Evolutionary conservation across 2,888 invertebrate genomes (phyloP), one percentile per base, ranked within the genome.

Genomic region (Pilophorus perplexus): DNA sequence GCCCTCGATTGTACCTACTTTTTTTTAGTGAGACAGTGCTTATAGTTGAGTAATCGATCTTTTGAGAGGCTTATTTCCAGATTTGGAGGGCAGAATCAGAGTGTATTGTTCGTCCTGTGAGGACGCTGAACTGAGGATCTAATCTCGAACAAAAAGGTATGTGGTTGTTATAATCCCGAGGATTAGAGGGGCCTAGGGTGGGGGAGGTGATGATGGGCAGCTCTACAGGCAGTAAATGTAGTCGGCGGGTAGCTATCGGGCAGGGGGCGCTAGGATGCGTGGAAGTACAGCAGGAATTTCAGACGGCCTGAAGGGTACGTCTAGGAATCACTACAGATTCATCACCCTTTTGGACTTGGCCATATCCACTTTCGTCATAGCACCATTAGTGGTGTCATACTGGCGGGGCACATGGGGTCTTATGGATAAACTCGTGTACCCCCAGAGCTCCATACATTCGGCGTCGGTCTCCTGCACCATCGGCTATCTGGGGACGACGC

Each of bases 391-490:
- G 54, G 89, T 93, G 66, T 84, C 86, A 70, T 91, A 90, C 77
- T 92, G 93, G 93, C 83, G 92, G 70, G 89, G 90, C 71, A 88
- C 89, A 50, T 93, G 92, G 91, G 84, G 84, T 48, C 81, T 92
- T 57, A 85, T 89, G 81, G 88, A 85, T 75, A 75, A 84, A 59
- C 85, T 88, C 76, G 81, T 91, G 66, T 83, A 84, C 71, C 87
- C 90, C 0, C 79, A 80, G 0, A 77, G 83, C 67, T 77, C 78
- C 3, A 78, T 84, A 3, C 73, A 80, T 48, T 89, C 89, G 73
- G 85, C 86, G 16, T 78, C 85, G 60, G 79, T 83, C 33, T 90
- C 90, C 72, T 82, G 88, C 64, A 76, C 80, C 1, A 83, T 90
- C 72, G 91, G 91, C 22, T 80, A 88, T 72, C 75, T 81, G 72